A percentile compares a stretch with the other conserved stretches of the same genome.
phyloP scores from a whole-genome alignment of 2,888 invertebrate genomes.

The Megamerina dolium region DNA sequence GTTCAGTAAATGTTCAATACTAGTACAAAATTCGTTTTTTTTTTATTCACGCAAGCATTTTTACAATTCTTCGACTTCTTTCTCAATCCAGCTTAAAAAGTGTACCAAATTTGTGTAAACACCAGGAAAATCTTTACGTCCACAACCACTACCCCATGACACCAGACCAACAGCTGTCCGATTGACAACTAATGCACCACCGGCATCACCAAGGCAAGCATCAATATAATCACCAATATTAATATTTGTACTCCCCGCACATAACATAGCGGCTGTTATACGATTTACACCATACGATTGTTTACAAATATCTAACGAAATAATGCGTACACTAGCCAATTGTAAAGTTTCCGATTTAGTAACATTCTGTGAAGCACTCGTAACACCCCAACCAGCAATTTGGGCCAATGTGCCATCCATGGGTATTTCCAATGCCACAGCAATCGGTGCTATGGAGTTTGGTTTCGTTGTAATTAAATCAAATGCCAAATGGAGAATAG shows the following conservation, averaged over 20 bases:
- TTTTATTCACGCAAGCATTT: no score
- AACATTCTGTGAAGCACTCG: neutral
- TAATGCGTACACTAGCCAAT: slow-evolving; percentile 31
- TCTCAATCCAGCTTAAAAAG: slow-evolving; percentile 14
- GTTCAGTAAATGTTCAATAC: neutral
- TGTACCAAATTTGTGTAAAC: slow-evolving; percentile 23
- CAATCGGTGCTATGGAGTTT: slow-evolving; percentile 8
- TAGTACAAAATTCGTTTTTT: neutral
- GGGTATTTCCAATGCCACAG: slow-evolving; percentile 5
- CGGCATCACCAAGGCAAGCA: slow-evolving; percentile 24
- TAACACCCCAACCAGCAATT: slow-evolving; percentile 26
- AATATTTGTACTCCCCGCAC: slow-evolving; percentile 27
- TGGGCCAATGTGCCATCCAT: slow-evolving; percentile 14
- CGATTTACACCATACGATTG: slow-evolving; percentile 23
- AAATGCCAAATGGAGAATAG: slow-evolving; percentile 40
- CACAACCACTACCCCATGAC: slow-evolving; percentile 24
- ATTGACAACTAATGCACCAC: slow-evolving; percentile 20
- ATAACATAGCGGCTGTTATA: slow-evolving; percentile 34
- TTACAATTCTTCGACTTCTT: neutral
- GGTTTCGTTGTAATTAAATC: neutral
- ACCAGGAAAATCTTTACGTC: slow-evolving; percentile 19
- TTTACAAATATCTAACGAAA: slow-evolving; percentile 29
- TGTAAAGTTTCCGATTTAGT: slow-evolving; percentile 22
- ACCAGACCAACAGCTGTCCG: slow-evolving; percentile 21
- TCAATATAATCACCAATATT: slow-evolving; percentile 25